A percentile compares a stretch with the other conserved stretches of the same genome.
These are phyloP conservation scores for Pholis gunnellus DNA, from an alignment of 2,113 vertebrate genomes.

Conservation along the genomic window DNA sequence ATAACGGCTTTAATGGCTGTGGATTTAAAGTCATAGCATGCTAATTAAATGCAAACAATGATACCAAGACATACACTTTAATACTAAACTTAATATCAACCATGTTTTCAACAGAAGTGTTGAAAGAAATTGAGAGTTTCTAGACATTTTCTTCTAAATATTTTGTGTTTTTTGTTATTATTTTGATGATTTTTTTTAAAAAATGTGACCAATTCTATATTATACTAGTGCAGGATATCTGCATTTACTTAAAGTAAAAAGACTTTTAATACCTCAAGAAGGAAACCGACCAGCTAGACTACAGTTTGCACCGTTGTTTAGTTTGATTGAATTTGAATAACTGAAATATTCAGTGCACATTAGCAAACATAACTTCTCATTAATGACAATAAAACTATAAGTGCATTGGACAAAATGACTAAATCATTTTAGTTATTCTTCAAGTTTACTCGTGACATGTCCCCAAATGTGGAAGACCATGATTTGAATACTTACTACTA, in stretches of 20 bases:
- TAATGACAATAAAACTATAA: neutral
- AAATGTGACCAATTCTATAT: neutral
- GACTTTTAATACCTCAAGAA: neutral
- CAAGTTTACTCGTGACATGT: neutral
- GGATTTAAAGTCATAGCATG: neutral
- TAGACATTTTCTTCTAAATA: neutral
- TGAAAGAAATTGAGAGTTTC: neutral
- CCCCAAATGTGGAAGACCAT: neutral
- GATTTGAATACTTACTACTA: neutral
- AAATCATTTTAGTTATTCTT: neutral
- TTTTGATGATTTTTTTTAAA: neutral
- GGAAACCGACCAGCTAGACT: neutral
- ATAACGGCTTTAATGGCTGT: neutral
- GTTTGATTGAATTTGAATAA: neutral
- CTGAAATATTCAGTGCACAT: neutral
- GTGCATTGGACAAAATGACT: neutral
- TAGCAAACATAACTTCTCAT: neutral
- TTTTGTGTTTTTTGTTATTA: neutral
- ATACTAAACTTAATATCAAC: neutral
- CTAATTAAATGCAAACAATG: neutral
- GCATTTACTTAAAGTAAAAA: neutral
- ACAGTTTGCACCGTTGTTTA: neutral
- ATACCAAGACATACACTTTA: neutral
- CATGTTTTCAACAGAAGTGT: neutral
- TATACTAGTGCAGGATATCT: neutral